phyloP scores from a whole-genome alignment of 2,797 vertebrate genomes.

The Clarias pachynema region DNA sequence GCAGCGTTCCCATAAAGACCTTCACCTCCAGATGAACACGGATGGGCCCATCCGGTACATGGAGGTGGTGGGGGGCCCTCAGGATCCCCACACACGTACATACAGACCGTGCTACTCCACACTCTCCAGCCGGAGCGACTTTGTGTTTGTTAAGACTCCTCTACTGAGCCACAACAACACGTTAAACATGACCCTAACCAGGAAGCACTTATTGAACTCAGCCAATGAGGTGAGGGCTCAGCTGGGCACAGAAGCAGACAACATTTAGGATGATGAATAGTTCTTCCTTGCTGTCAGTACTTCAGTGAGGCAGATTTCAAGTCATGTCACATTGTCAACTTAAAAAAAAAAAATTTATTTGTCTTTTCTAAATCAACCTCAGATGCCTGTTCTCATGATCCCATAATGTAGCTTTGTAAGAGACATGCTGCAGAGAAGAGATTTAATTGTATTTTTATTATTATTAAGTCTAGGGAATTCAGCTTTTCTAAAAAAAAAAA shows the following conservation, averaged over 20 bases:
- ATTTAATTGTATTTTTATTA: neutral
- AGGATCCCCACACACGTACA: conserved; percentile 85
- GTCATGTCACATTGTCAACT: neutral
- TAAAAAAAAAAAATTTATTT: neutral
- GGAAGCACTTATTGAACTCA: conserved; percentile 82
- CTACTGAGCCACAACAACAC: conserved; percentile 83
- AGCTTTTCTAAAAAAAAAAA: neutral
- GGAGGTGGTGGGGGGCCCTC: conserved; percentile 90
- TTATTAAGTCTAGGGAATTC: neutral
- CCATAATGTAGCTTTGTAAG: neutral
- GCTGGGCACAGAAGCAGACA: conserved; percentile 31
- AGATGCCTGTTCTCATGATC: neutral
- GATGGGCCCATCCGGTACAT: conserved; percentile 96
- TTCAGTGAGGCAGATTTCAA: neutral
- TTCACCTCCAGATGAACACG: conserved; percentile 87
- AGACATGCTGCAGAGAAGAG: neutral
- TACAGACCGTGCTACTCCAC: conserved; percentile 92
- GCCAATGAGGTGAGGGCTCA: conserved; percentile 76
- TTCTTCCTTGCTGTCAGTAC: neutral
- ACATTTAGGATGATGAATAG: neutral
- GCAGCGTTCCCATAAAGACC: conserved; percentile 86
- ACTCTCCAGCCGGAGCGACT: conserved; percentile 87
- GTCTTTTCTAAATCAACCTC: neutral
- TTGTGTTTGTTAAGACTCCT: conserved; percentile 90
- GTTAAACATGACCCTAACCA: conserved; percentile 81